Evolutionary conservation across 2,888 invertebrate genomes (phyloP), one percentile per base, ranked within the genome.

Genomic region (Mimachlamys varia): DNA sequence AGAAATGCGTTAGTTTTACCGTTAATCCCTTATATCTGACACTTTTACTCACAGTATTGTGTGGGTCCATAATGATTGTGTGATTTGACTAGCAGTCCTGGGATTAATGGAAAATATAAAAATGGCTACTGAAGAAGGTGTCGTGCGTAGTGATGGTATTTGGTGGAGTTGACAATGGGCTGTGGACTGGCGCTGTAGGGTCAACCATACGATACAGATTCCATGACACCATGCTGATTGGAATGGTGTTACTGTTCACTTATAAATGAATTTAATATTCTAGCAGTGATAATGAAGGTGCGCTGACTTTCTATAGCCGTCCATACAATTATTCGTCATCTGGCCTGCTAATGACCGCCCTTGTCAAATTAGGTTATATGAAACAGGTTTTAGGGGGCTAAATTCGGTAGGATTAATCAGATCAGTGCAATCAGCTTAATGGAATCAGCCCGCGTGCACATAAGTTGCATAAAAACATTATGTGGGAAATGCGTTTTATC

Each of bases 231-330:
- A 19, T 33, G 27, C 33, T 76, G 76, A 76, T 89, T 89, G 87
- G 50, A 38, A 12, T 44, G 38, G 87, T 33, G 37, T n/a, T 87
- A 27, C 44, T 44, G 49, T 49, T 89, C 49, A 38, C 49, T 76
- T 92, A 91, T 93, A 94, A 93, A 93, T 92, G 94, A 94, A 93
- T 93, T 94, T 93, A 93, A 94, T 94, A 93, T 92, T 93, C 92
- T 92, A 91, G 92, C 92, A 93, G 76, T 76, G 92, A 91, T 93
- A 93, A 94, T 93, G 94, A 94, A 92, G 90, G 88, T 88, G 88
- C 88, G 58, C 7, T 5, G 88, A 50, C 55, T 53, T 76, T 76
- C 76, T 89, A 38, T 89, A 44, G 62, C 58, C 90, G 88, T 88
- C 93, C 38, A 88, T 90, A 90, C 92, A 91, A 93, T 93, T 94